A percentile compares a stretch with the other conserved stretches of the same genome.
phyloP scores from a whole-genome alignment of 2,113 vertebrate genomes.

The Upupa epops region DNA sequence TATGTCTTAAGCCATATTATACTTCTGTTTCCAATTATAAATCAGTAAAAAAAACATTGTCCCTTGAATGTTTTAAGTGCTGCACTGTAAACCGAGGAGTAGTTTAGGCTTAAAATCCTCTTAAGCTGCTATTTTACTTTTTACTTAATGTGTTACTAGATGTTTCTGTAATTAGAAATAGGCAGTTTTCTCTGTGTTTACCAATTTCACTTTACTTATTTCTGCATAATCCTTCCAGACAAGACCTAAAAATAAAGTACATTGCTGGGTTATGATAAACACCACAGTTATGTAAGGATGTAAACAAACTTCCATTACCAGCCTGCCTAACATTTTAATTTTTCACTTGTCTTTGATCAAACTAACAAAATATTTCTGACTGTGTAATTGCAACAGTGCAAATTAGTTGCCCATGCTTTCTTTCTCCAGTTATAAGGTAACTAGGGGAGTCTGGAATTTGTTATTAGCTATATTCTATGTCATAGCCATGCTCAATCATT shows the following conservation, averaged over 20 bases:
- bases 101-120: background rate
- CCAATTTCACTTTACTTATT: background rate
- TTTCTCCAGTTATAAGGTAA: background rate
- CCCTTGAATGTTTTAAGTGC: background rate
- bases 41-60: rapidly evolving
- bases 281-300: background rate
- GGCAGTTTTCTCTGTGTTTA: background rate
- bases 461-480: background rate
- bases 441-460: background rate
- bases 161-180: background rate
- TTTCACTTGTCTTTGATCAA: background rate
- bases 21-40: background rate
- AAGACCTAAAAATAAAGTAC: background rate
- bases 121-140: background rate
- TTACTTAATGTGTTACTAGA: no score
- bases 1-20: background rate
- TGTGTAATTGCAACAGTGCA: background rate
- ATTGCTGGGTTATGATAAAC: background rate
- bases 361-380: background rate
- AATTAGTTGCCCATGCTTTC: background rate
- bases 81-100: background rate
- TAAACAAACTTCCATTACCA: background rate
- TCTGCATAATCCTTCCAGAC: background rate
- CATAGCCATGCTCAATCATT: background rate
- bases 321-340: background rate